These are phyloP conservation scores for Crotalus adamanteus DNA, from an alignment of 2,797 vertebrate species.

Conservation along the genomic window DNA sequence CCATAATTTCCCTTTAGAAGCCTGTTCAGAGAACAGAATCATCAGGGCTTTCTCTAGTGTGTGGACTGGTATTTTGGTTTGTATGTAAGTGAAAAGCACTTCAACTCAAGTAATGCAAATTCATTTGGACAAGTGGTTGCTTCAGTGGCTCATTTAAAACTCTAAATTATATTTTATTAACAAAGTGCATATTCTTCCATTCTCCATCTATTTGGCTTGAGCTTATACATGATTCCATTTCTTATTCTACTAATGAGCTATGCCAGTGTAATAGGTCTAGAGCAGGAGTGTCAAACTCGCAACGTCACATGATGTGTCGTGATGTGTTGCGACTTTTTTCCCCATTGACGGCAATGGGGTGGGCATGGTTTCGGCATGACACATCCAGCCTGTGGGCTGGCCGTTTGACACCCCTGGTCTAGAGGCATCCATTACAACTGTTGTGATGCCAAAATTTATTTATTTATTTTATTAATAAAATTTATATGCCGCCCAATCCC, in stretches of 20 bases:
- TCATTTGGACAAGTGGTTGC: conserved; percentile 38
- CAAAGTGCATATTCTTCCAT: conserved; percentile 55
- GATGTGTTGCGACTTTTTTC: accelerated
- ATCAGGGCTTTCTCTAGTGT: conserved; percentile 23
- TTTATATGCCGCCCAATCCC: too few species aligned
- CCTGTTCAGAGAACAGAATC: conserved; percentile 9
- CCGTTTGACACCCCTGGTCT: not conserved
- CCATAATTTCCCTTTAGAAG: not conserved
- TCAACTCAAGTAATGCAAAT: not conserved
- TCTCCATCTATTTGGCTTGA: conserved; percentile 22
- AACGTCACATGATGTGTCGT: accelerated
- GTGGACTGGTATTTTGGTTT: not conserved
- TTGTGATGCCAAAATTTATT: not conserved
- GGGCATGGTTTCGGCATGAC: too few species aligned
- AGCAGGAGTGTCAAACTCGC: not conserved
- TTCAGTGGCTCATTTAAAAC: conserved; percentile 15
- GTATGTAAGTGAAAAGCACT: accelerated
- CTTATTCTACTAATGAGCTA: accelerated
- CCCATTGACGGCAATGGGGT: too few species aligned
- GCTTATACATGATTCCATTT: conserved; percentile 10
- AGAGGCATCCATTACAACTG: not conserved
- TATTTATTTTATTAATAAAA: too few species aligned
- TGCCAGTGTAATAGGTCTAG: conserved; percentile 1
- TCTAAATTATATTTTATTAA: conserved; percentile 40
- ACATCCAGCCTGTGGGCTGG: not conserved